Evolutionary conservation across 1,140 invertebrate genomes (phyloP), one percentile per base, ranked within the genome.

Genomic region (Lethrus apterus): DNA sequence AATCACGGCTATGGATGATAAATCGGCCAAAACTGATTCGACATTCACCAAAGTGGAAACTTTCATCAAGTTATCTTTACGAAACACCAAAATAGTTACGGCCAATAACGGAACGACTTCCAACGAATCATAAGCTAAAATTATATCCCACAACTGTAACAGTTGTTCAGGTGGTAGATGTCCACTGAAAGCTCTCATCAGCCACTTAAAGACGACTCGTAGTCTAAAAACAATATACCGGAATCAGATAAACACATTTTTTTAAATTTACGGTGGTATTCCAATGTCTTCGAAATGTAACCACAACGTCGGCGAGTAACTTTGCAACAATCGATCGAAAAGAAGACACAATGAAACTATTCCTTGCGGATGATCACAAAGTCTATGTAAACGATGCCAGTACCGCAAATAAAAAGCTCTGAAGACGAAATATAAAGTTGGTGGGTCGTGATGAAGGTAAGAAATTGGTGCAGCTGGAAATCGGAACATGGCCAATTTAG

Each of bases 101-200:
- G 91, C 89, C 18, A 95, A 70, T 10, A 96, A 67, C 11, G 93
- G 77, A 15, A 96, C 73, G 18, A 95, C 83, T 69, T 95, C 90
- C 23, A 96, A 63, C 3, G 89, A 91, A 65, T 95, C 89, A 60
- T 92, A 93, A 4, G 87, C 91, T 1, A 98, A 70, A 42, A 97
- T 81, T 43, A 65, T 70, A 66, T 97, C 93, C 93, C 93, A 98
- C 5, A 98, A 69, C 23, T 86, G 79, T 0, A 98, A 70, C 0
- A 97, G 70, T 66, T 98, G 92, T 57, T 94, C 90, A 3, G 89
- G 89, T 0, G 89, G 83, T 34, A 98, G 70, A 63, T 93, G 89
- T 0, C 93, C 93, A 54, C 91, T 94, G 63, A 95, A 98, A 1
- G 86, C 91, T 50, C 91, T 74, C 77, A 96, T 93, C 7, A 98